phyloP scores from a whole-genome alignment of 2,797 vertebrate species.

The Telmatherina bonti region DNA sequence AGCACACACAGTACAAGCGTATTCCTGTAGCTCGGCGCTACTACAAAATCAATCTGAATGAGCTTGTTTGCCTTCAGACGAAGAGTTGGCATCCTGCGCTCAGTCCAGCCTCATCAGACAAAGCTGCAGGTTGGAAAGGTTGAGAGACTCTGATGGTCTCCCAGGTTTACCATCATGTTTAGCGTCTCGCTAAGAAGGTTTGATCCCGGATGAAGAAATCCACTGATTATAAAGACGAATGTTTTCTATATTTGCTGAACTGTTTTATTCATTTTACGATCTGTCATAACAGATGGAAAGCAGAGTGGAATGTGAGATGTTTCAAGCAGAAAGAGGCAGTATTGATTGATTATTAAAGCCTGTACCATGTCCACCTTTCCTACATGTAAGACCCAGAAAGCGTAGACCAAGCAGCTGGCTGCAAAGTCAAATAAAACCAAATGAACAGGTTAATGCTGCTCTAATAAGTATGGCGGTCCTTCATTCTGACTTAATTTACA shows the following conservation, averaged over 20 bases:
- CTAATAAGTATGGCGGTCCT: neutral
- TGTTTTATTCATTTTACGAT: conserved; percentile 2
- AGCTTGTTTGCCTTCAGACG: conserved; percentile 48
- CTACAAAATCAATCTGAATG: conserved; percentile 70
- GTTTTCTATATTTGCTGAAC: conserved; percentile 3
- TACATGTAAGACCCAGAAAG: conserved; percentile 40
- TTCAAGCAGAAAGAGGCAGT: conserved; percentile 20
- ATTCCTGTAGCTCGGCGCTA: conserved; percentile 62
- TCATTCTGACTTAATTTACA: neutral
- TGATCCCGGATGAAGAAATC: conserved; percentile 26
- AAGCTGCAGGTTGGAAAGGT: neutral
- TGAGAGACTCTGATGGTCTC: conserved; percentile 15
- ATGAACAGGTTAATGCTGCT: neutral
- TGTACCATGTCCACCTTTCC: conserved; percentile 42
- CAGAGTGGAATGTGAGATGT: conserved; percentile 32
- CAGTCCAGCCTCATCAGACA: conserved; percentile 25
- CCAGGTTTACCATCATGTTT: conserved; percentile 4
- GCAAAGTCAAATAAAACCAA: conserved; percentile 13
- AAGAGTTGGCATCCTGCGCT: conserved; percentile 48
- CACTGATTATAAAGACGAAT: conserved; percentile 3
- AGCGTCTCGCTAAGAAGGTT: conserved; percentile 9
- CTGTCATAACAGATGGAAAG: conserved; percentile 19
- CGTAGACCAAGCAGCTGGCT: conserved; percentile 12
- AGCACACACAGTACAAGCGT: conserved; percentile 53
- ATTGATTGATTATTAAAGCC: conserved; percentile 66